Percentiles rank a stretch among this genome's conserved stretches.
These are phyloP conservation scores for Medauroidea extradentata DNA, from an alignment of 1,140 invertebrate genomes.

Conservation along the genomic window DNA sequence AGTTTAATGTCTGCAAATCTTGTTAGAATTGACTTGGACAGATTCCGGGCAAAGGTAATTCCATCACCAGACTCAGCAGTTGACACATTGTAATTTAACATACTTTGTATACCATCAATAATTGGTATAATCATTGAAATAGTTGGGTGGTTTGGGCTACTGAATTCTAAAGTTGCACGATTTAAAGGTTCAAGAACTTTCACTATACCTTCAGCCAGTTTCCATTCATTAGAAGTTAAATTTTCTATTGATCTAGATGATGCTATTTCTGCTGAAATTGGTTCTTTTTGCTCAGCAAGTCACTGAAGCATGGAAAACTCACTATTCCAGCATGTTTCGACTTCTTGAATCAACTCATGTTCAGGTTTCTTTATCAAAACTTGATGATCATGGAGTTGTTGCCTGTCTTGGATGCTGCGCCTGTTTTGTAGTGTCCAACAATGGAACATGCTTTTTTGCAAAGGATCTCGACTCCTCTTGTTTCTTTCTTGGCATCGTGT, in stretches of 20 bases:
- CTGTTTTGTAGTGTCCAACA: no score
- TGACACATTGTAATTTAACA: no score
- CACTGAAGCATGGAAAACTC: conserved; percentile 1
- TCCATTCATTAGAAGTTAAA: conserved; percentile 9
- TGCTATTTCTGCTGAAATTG: conserved; percentile 3
- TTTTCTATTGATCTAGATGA: neutral
- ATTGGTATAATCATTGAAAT: conserved; percentile 20
- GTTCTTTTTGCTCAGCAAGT: conserved; percentile 2
- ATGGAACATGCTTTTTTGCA: no score
- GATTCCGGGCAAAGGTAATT: no score
- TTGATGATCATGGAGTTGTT: no score
- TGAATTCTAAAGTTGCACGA: conserved; percentile 16
- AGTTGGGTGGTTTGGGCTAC: conserved; percentile 17
- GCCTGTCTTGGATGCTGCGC: no score
- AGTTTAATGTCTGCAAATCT: conserved; percentile 4
- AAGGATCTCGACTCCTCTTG: no score
- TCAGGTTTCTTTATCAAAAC: no score
- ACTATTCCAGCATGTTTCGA: conserved; percentile 3
- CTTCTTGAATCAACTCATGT: conserved; percentile 7
- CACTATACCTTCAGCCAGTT: conserved; percentile 5
- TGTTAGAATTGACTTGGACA: no score
- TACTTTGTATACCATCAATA: conserved; percentile 12
- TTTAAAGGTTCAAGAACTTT: conserved; percentile 19
- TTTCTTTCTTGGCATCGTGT: no score
- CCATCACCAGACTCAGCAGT: no score